Conservation (phyloP, 1,140 invertebrate genomes). For the Ruditapes philippinarum region DNA sequence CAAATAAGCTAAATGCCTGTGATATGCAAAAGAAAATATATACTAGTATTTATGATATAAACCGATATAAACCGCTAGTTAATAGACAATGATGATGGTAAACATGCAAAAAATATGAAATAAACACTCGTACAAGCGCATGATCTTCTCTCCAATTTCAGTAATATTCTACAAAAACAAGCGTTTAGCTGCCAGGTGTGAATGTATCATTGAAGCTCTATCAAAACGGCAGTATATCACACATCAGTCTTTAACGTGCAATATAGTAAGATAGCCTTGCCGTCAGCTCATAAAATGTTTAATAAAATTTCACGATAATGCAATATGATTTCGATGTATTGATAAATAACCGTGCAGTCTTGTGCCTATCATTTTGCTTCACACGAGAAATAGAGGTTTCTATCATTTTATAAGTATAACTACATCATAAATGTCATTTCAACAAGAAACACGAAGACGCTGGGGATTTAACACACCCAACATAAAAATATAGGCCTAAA, state of each 20-base stretch:
- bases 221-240: background rate
- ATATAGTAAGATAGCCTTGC: background rate
- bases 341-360: background rate
- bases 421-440: background rate
- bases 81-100: too few species aligned
- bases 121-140: too few species aligned
- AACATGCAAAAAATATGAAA: too few species aligned
- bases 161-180: background rate
- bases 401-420: background rate
- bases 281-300: background rate
- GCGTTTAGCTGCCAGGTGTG: constrained; percentile 10
- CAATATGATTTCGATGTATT: constrained; percentile 5
- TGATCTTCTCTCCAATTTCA: background rate
- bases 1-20: too few species aligned
- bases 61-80: too few species aligned
- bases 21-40: too few species aligned
- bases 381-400: background rate
- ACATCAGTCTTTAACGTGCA: background rate
- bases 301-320: background rate
- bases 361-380: background rate
- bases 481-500: too few species aligned
- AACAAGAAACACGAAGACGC: background rate
- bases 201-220: background rate
- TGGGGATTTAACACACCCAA: too few species aligned
- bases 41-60: too few species aligned